These are phyloP conservation scores for Tricholauxania praeusta DNA, from an alignment of 2,888 invertebrate species.

Conservation along the genomic window DNA sequence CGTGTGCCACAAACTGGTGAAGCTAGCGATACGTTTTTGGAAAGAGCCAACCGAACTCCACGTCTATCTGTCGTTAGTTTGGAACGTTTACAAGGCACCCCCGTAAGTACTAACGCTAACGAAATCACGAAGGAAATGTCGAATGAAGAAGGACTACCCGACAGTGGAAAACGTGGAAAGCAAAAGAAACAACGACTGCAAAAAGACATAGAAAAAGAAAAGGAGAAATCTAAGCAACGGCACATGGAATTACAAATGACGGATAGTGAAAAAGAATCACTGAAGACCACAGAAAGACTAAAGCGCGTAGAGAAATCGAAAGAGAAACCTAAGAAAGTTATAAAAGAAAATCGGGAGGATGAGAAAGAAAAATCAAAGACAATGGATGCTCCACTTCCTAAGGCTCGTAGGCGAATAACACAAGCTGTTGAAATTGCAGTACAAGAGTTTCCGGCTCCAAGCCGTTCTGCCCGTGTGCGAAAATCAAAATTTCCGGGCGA, in stretches of 20 bases:
- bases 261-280: background rate
- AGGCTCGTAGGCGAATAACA: too few species aligned
- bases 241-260: background rate
- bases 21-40: conserved; percentile 75
- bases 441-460: background rate
- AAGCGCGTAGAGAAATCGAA: background rate
- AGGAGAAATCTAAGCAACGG: background rate
- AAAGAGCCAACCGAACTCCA: conserved; percentile 70
- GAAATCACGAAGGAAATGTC: conserved; percentile 30
- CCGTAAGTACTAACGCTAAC: conserved; percentile 42
- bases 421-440: background rate
- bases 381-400: background rate
- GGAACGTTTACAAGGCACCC: conserved; percentile 72
- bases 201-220: background rate
- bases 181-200: conserved; percentile 8
- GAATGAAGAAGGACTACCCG: conserved; percentile 37
- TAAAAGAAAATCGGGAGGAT: background rate
- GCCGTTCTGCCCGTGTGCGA: background rate
- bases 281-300: background rate
- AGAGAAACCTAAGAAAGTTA: background rate
- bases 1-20: conserved; percentile 79
- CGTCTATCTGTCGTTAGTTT: conserved; percentile 74
- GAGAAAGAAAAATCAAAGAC: background rate
- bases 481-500: background rate
- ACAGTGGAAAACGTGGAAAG: conserved; percentile 18